Base-by-base conservation (phyloP, 1,140 invertebrate genomes). In the Forficula auricularia region DNA sequence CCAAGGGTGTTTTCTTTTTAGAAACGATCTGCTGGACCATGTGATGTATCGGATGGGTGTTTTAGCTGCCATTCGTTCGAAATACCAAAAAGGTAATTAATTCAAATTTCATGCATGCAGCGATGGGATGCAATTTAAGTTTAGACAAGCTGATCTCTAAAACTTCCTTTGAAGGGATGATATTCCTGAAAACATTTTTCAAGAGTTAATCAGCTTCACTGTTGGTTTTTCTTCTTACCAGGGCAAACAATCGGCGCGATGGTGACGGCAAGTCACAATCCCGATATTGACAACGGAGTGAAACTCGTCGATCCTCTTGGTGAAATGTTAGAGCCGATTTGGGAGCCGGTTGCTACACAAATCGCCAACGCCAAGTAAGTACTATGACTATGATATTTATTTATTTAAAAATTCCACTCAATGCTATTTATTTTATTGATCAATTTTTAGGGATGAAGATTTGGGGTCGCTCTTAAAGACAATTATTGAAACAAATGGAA, bases 231-330 rank as follows among this genome's bases (percentile, higher is more conserved):
- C n/a, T 44, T 31, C 40, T 44, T 19, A 15, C 1, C 40, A 27
- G 19, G 58, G 58, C 71, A 70, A 47, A 68, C 73, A 14, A 79
- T 92, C 57, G 95, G 95, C 30, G 71, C 96, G 1, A 97, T 98
- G 92, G 94, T 99, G 51, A 99, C 96, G 14, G 96, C 96, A 0
- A 98, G 92, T 2, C 96, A 99, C 56, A 99, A 99, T 65, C 81
- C 90, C 20, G 87, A 84, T 56, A 71, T 74, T 1, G 96, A 99
- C 59, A 99, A 99, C 67, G 96, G 96, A 6, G 79, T 97, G 0
- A 99, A 99, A 62, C 61, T 99, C 6, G 75, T 98, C 39, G 95
- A 98, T 63, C 89, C 90, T 1, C 68, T 71, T 52, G 96, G 96
- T 1, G 90, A 96, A 64, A 98, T 99, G 95, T 57, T 98, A 47